Percentiles rank a stretch among this genome's conserved stretches.
phyloP scores from a whole-genome alignment of 2,113 vertebrate species.

The Hydropotes inermis region DNA sequence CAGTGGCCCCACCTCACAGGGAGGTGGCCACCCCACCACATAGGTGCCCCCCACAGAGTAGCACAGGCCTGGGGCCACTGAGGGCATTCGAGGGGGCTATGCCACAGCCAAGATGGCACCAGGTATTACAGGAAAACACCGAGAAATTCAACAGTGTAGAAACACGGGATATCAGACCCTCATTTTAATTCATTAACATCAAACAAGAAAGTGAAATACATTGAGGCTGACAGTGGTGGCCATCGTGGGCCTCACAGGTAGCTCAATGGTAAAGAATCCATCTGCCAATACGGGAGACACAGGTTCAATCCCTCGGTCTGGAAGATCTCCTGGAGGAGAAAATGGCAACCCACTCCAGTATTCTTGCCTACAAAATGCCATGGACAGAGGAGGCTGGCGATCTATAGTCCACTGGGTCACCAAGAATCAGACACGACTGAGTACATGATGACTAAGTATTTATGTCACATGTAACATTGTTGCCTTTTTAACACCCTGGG shows the following conservation, averaged over 20 bases:
- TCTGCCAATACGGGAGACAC: not conserved
- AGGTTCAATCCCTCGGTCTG: not conserved
- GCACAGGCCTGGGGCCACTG: not conserved
- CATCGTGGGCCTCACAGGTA: not conserved
- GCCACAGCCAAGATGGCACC: not conserved
- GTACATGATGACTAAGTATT: not conserved
- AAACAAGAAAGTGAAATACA: not conserved
- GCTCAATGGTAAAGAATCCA: not conserved
- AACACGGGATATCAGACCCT: not conserved
- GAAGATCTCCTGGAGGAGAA: not conserved
- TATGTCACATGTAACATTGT: not conserved
- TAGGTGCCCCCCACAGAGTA: not conserved
- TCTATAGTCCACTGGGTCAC: not conserved
- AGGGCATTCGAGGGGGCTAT: too few relatives aligned
- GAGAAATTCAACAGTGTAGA: not conserved
- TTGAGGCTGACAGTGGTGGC: not conserved
- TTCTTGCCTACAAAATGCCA: not conserved
- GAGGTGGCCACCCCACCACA: not conserved
- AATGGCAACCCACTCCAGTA: not conserved
- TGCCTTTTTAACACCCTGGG: not conserved
- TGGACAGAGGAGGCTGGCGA: not conserved
- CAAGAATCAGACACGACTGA: not conserved
- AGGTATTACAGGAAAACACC: not conserved
- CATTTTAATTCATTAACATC: not conserved
- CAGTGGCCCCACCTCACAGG: rapidly evolving